phyloP scores from a whole-genome alignment of 2,888 invertebrate genomes.

The Abrostola triplasia region DNA sequence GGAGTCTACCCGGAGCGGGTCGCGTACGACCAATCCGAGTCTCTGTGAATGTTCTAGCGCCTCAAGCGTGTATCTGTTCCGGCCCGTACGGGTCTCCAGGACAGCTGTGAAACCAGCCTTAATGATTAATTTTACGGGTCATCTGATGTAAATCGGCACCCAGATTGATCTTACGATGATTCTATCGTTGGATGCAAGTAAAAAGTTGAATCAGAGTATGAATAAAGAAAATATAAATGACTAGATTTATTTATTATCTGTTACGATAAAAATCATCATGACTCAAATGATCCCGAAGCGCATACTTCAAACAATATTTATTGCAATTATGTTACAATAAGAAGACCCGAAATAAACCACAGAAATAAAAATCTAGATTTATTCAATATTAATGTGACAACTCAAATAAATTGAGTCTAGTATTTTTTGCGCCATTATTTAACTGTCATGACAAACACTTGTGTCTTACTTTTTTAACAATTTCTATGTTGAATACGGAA shows the following conservation, averaged over 20 bases:
- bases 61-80: too few species aligned
- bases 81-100: too few species aligned
- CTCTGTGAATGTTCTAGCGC: too few species aligned
- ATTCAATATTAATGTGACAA: conserved; percentile 29
- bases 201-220: too few species aligned
- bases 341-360: conserved; percentile 29
- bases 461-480: neutral
- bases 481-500: conserved; percentile 1
- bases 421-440: conserved; percentile 20
- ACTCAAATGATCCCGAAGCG: conserved; percentile 8
- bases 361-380: conserved; percentile 35
- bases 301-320: conserved; percentile 20
- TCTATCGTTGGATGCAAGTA: too few species aligned
- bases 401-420: conserved; percentile 34
- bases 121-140: too few species aligned
- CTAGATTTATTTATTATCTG: neutral
- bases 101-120: too few species aligned
- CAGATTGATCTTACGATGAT: too few species aligned
- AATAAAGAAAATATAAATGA: neutral
- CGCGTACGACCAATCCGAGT: too few species aligned
- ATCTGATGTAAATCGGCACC: too few species aligned
- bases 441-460: neutral
- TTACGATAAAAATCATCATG: conserved; percentile 5
- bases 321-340: conserved; percentile 17
- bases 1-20: too few species aligned